Conservation (phyloP, 2,797 vertebrate species). For the Odontamblyopus rebecca region DNA sequence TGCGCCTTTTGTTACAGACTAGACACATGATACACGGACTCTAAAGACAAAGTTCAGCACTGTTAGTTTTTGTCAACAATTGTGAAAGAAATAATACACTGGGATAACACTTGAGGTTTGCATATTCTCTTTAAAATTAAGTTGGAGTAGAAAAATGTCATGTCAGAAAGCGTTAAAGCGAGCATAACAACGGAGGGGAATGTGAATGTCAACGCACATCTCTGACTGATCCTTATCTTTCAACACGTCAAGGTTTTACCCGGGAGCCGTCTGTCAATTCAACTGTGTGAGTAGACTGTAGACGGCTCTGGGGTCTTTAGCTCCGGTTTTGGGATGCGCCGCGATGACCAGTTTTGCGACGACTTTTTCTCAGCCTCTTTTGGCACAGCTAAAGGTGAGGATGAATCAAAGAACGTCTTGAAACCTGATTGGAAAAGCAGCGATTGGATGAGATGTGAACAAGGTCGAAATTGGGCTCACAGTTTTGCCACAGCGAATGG, state of each 20-base stretch:
- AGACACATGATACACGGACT: no score
- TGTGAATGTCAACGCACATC: conserved; percentile 6
- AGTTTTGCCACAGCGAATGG: background rate
- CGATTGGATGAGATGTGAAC: no score
- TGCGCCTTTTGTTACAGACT: no score
- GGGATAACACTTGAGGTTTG: background rate
- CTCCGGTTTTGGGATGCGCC: background rate
- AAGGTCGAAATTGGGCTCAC: background rate
- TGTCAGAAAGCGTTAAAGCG: background rate
- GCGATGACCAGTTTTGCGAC: background rate
- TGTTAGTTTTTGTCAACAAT: no score
- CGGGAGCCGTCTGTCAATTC: background rate
- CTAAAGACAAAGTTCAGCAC: no score
- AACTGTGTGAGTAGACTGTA: background rate
- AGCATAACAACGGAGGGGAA: background rate
- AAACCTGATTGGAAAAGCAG: background rate
- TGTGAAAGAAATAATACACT: no score
- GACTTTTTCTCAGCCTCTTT: background rate
- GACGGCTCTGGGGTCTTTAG: background rate
- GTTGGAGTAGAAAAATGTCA: background rate
- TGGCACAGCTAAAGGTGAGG: background rate
- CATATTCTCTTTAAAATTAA: background rate
- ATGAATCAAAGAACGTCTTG: background rate
- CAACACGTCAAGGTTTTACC: background rate
- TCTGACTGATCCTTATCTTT: conserved; percentile 2